A percentile compares a stretch with the other conserved stretches of the same genome.
Evolutionary conservation across 2,888 invertebrate genomes (phyloP).

Genomic region (Philereme vetulata): DNA sequence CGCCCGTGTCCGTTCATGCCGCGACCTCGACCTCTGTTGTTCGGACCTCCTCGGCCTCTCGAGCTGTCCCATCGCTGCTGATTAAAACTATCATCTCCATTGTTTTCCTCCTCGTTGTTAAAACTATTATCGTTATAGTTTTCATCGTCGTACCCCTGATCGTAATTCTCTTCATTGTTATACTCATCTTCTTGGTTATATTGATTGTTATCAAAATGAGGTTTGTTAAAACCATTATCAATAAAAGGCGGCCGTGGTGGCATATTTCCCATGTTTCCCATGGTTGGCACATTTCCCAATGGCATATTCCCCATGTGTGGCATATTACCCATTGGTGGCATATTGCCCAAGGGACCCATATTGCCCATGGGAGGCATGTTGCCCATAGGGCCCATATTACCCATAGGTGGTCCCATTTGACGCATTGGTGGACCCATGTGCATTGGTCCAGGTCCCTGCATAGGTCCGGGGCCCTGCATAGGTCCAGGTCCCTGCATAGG

Average conservation of each 20-base stretch:
- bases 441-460: conserved; percentile 27
- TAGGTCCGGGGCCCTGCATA: conserved; percentile 26
- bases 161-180: conserved; percentile 58
- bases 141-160: conserved; percentile 59
- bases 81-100: conserved; percentile 54
- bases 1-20: conserved; percentile 72
- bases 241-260: conserved; percentile 58
- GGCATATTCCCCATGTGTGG: conserved; percentile 39
- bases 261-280: conserved; percentile 51
- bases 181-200: conserved; percentile 66
- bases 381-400: conserved; percentile 43
- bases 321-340: conserved; percentile 50
- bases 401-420: conserved; percentile 37
- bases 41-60: conserved; percentile 55
- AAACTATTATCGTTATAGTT: conserved; percentile 51
- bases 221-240: conserved; percentile 74
- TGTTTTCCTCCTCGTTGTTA: conserved; percentile 57
- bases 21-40: conserved; percentile 66
- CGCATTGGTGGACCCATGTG: conserved; percentile 30
- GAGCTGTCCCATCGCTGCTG: conserved; percentile 69
- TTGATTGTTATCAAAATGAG: conserved; percentile 62
- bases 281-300: conserved; percentile 43
- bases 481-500: conserved; percentile 26
- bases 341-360: conserved; percentile 49
- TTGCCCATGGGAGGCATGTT: conserved; percentile 35